Percentiles rank a stretch among this genome's conserved stretches.
Conservation (phyloP, 2,888 invertebrate species). For the Tupiocoris notatus region DNA sequence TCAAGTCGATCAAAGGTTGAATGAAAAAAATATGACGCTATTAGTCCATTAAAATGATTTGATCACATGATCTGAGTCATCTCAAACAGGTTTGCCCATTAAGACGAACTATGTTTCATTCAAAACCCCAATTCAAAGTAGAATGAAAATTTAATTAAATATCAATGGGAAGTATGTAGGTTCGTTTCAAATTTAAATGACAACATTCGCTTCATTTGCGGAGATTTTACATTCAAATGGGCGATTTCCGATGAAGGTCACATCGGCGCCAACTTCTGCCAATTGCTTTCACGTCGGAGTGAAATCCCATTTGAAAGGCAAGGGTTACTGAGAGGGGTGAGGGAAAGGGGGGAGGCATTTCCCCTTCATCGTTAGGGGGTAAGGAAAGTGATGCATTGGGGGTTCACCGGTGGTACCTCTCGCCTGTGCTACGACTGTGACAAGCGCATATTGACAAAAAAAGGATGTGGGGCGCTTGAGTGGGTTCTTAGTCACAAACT, state of each 20-base stretch:
- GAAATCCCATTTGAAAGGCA: conserved; percentile 9
- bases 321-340: neutral
- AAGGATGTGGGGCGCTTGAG: neutral
- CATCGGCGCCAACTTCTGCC: neutral
- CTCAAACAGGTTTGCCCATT: too few relatives aligned
- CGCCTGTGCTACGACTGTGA: neutral
- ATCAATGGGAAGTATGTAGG: too few relatives aligned
- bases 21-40: too few relatives aligned
- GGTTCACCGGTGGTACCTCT: too few relatives aligned
- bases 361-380: neutral
- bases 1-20: too few relatives aligned
- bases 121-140: too few relatives aligned
- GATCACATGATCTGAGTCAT: too few relatives aligned
- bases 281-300: conserved; percentile 14
- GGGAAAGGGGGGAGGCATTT: neutral
- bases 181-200: too few relatives aligned
- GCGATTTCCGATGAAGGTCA: neutral
- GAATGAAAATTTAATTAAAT: too few relatives aligned
- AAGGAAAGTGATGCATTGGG: neutral
- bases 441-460: neutral
- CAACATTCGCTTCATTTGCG: neutral
- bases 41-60: too few relatives aligned
- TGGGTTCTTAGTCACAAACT: neutral
- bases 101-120: too few relatives aligned
- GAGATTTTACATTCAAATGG: neutral